phyloP scores from a whole-genome alignment of 2,113 vertebrate genomes.

The Crotophaga sulcirostris region DNA sequence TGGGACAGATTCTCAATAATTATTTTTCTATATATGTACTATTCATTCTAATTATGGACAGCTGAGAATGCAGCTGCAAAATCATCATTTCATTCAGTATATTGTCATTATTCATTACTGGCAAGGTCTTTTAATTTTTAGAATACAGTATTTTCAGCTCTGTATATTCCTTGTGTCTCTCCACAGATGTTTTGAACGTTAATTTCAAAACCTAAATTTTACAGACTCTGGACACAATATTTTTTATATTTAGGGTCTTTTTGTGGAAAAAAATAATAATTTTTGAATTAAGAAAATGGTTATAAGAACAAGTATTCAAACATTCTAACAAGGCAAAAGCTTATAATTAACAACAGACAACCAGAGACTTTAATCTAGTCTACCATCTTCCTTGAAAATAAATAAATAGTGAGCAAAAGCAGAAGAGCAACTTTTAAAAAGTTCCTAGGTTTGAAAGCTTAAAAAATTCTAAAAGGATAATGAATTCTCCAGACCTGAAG shows the following conservation, averaged over 20 bases:
- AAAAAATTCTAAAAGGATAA: neutral
- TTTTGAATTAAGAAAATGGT: neutral
- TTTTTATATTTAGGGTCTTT: neutral
- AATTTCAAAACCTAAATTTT: conserved; percentile 9
- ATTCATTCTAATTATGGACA: conserved; percentile 28
- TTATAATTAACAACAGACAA: neutral
- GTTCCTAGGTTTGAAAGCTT: neutral
- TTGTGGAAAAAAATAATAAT: conserved; percentile 6
- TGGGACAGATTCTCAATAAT: conserved; percentile 16
- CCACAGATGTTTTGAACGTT: conserved; percentile 11
- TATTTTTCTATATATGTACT: conserved; percentile 10
- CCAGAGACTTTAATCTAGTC: neutral
- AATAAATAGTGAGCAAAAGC: neutral
- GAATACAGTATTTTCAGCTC: conserved; percentile 40
- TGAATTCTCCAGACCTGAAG: neutral
- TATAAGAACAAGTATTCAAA: neutral
- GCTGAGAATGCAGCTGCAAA: conserved; percentile 49
- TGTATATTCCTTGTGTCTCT: neutral
- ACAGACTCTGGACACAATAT: neutral
- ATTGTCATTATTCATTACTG: conserved; percentile 2
- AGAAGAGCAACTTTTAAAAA: neutral
- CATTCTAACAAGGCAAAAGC: conserved; percentile 16
- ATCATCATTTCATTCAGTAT: neutral
- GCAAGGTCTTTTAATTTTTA: conserved; percentile 31
- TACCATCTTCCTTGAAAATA: neutral